phyloP scores from a whole-genome alignment of 35 echinoderm and acorn worm species.

The Apostichopus parvimensis region DNA sequence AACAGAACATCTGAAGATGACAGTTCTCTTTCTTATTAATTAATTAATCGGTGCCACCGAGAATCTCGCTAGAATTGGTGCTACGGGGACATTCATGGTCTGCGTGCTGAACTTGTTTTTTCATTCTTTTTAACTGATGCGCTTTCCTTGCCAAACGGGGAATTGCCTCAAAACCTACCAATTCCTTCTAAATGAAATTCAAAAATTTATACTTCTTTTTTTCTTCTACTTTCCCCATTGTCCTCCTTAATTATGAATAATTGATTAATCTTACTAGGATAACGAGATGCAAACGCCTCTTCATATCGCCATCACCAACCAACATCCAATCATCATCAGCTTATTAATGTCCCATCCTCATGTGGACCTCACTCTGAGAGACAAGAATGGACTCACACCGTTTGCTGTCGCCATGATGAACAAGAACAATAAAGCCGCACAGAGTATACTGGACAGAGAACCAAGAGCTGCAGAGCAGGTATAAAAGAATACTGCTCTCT shows the following conservation, averaged over 20 bases:
- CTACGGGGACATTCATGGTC: no score
- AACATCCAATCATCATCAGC: conserved; percentile 90
- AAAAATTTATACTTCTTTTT: no score
- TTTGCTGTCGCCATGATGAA: conserved; percentile 95
- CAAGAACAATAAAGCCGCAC: conserved; percentile 99
- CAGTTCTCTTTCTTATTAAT: not conserved
- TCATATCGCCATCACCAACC: conserved; percentile 94
- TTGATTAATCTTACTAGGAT: conserved; percentile 57
- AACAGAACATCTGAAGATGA: no score
- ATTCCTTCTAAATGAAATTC: no score
- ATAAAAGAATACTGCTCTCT: not conserved
- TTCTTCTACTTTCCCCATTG: no score
- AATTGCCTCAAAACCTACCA: no score
- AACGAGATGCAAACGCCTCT: conserved; percentile 83
- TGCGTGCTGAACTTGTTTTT: no score
- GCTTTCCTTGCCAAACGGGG: no score
- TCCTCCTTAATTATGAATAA: not conserved
- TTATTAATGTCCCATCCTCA: conserved; percentile 93
- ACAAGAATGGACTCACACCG: conserved; percentile 81
- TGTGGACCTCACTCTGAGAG: conserved; percentile 90
- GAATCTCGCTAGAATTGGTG: no score
- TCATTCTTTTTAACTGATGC: no score
- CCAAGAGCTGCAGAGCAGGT: conserved; percentile 95
- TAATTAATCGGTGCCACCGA: no score
- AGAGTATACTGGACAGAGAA: conserved; percentile 90